Percentiles rank a stretch among this genome's conserved stretches.
These are phyloP conservation scores for Solenopsis invicta DNA, from an alignment of 1,140 invertebrate species.

Conservation along the genomic window DNA sequence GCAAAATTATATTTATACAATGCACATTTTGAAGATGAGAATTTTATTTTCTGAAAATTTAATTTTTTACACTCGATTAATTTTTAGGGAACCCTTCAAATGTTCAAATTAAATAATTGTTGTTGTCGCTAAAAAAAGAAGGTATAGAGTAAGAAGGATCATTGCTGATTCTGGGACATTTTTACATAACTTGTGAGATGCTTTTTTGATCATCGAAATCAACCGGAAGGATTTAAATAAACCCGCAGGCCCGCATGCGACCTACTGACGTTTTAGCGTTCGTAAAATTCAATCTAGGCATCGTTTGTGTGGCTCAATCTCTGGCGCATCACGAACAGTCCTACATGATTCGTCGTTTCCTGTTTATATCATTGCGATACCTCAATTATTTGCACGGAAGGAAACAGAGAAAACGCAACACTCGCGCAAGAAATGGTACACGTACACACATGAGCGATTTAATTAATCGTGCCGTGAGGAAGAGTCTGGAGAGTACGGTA, in stretches of 20 bases:
- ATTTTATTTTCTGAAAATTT: too few relatives aligned
- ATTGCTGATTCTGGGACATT: background rate
- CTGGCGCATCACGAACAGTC: background rate
- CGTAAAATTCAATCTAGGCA: constrained; percentile 48
- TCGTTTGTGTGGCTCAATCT: constrained; percentile 8
- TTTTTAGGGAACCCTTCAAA: too few relatives aligned
- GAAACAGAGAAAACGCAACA: constrained; percentile 35
- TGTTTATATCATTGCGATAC: background rate
- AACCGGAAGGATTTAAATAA: constrained; percentile 68
- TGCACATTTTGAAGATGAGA: too few relatives aligned
- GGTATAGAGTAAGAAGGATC: background rate
- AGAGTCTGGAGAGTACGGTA: constrained; percentile 22
- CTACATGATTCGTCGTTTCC: constrained; percentile 14
- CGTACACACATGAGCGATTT: background rate
- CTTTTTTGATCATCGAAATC: constrained; percentile 11
- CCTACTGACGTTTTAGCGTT: constrained; percentile 48
- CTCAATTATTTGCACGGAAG: background rate
- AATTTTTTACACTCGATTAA: too few relatives aligned
- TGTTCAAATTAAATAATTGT: background rate
- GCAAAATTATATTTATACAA: too few relatives aligned
- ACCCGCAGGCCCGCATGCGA: constrained; percentile 51
- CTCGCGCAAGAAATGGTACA: background rate
- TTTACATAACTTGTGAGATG: constrained; percentile 15
- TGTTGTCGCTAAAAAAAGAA: background rate
- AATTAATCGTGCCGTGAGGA: constrained; percentile 29